Percentiles rank a stretch among this genome's conserved stretches.
These are phyloP conservation scores for Lysiphlebus fabarum DNA, from an alignment of 1,140 invertebrate species.

Conservation along the genomic window DNA sequence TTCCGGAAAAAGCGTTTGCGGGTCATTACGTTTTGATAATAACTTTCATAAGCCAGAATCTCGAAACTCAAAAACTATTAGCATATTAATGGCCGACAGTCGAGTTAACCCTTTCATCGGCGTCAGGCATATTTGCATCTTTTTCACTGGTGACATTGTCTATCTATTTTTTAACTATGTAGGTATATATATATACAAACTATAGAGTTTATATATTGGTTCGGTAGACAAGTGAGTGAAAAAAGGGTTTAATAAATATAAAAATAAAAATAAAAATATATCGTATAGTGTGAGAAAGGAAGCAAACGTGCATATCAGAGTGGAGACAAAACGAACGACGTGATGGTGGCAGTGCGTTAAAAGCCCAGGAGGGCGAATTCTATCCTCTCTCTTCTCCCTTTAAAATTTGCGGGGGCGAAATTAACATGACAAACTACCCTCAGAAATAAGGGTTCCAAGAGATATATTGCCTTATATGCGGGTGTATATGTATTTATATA, in stretches of 20 bases:
- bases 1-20: slow-evolving; percentile 56
- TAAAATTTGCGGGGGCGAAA: slow-evolving; percentile 51
- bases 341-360: slow-evolving; percentile 56
- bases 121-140: slow-evolving; percentile 54
- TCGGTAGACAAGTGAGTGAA: not conserved
- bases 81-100: slow-evolving; percentile 57
- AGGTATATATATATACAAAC: too few species aligned
- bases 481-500: slow-evolving; percentile 49
- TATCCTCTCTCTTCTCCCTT: slow-evolving; percentile 34
- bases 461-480: slow-evolving; percentile 53
- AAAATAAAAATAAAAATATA: not conserved
- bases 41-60: slow-evolving; percentile 54
- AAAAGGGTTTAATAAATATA: slow-evolving; percentile 6
- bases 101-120: slow-evolving; percentile 57
- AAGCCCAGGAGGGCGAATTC: slow-evolving; percentile 36
- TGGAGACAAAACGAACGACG: not conserved
- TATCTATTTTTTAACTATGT: not conserved
- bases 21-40: slow-evolving; percentile 55
- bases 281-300: slow-evolving; percentile 25
- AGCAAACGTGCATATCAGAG: too few species aligned
- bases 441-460: slow-evolving; percentile 54
- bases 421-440: slow-evolving; percentile 59
- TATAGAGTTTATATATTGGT: too few species aligned
- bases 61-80: slow-evolving; percentile 57
- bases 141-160: not conserved